Evolutionary conservation across 2,797 vertebrate species (phyloP), one percentile per base, ranked within the genome.

Genomic region (Delichon dasypus): DNA sequence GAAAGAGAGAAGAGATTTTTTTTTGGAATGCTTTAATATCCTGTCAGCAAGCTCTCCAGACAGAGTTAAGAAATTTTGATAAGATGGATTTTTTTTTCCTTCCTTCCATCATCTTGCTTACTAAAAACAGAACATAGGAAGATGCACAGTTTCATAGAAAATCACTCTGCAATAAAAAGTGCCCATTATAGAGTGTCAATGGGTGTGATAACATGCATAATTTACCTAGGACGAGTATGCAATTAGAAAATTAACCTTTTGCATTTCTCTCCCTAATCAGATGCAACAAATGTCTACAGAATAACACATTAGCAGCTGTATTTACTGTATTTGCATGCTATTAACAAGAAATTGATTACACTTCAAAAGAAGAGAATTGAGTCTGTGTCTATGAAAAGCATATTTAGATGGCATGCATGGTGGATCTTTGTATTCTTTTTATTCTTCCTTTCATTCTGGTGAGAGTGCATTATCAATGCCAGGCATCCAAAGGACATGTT

Each of bases 161-260:
- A 97, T 92, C 82, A 75, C 23, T 94, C 88, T 93, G 93, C 61
- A 94, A 92, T 87, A 94, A 95, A 94, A 92, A 82, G 20, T 90
- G 25, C 66, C 90, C 87, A 90, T 97, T 97, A 94, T 51, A 71
- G 62, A 85, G 87, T 96, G 89, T 91, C 97, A 97, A 79, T 96
- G 88, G 89, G 88, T 82, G 55, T 66, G 88, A 90, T 95, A 97
- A 89, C 36, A 65, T 64, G 85, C 65, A 95, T 97, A 96, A 97
- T 97, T 97, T 97, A 95, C 80, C 89, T 95, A 42, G 9, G 36
- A 64, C 64, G 62, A 96, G 60, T 88, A 92, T 93, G 89, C 96
- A 97, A 97, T 98, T 98, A 97, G 85, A 97, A 97, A 97, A 97
- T 97, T 97, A 98, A 97, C 97, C 95, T 98, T 97, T 97, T 97